A percentile compares a stretch with the other conserved stretches of the same genome.
Conservation (phyloP, 2,888 invertebrate species). For the Lydus trimaculatus region DNA sequence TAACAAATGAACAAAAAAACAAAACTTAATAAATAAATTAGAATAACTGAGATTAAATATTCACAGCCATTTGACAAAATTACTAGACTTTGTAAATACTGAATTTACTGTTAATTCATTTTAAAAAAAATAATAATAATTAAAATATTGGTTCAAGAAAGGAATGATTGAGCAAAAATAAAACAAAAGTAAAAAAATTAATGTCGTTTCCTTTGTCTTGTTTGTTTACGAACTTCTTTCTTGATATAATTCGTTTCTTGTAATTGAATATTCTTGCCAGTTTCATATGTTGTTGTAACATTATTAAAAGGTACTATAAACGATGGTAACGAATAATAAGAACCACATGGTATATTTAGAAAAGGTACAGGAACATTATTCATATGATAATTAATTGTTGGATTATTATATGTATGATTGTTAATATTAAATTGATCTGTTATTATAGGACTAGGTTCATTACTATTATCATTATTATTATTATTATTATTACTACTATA, state of each 20-base stretch:
- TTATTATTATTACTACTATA: slow-evolving; percentile 20
- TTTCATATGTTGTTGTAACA: slow-evolving; percentile 21
- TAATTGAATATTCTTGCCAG: slow-evolving; percentile 10
- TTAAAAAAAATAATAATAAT: no score
- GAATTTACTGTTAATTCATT: slow-evolving; percentile 13
- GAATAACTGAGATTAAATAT: slow-evolving; percentile 6
- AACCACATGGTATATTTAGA: slow-evolving; percentile 39
- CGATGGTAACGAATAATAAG: slow-evolving; percentile 41
- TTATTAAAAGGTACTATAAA: slow-evolving; percentile 41
- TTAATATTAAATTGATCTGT: slow-evolving; percentile 51
- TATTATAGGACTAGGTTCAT: slow-evolving; percentile 43
- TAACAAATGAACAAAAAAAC: slow-evolving; percentile 18
- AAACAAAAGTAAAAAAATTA: slow-evolving; percentile 15
- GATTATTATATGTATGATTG: slow-evolving; percentile 53
- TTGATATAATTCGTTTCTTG: slow-evolving; percentile 20
- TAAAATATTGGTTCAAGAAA: background rate
- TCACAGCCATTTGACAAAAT: slow-evolving; percentile 23
- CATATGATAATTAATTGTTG: slow-evolving; percentile 55
- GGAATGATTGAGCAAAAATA: slow-evolving; percentile 4
- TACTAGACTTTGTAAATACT: slow-evolving; percentile 30
- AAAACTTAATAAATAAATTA: slow-evolving; percentile 11
- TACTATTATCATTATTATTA: slow-evolving; percentile 16
- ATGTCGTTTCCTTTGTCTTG: slow-evolving; percentile 21
- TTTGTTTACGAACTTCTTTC: slow-evolving; percentile 22
- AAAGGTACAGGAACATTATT: slow-evolving; percentile 43